Evolutionary conservation across 37 sponge, comb jelly and placozoan species (phyloP).

Genomic region (Aplysina aerophoba): DNA sequence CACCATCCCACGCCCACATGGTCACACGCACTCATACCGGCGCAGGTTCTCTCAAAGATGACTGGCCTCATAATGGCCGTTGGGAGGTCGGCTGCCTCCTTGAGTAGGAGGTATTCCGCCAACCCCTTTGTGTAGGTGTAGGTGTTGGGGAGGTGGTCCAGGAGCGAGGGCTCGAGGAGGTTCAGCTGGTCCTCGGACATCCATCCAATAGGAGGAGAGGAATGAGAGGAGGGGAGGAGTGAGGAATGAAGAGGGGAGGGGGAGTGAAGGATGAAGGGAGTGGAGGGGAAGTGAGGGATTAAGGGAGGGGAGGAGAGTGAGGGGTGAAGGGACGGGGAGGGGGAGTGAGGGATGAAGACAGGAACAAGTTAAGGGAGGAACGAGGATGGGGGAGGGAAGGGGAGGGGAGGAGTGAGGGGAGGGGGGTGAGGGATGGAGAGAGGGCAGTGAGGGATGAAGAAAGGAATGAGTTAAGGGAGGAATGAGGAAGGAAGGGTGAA

Average conservation of each 20-base stretch:
- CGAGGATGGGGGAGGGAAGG: neutral
- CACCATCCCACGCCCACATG: too few species aligned
- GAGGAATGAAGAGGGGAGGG: neutral
- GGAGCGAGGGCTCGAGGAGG: slow-evolving; percentile 57
- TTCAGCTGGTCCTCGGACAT: slow-evolving; percentile 83
- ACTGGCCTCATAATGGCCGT: slow-evolving; percentile 82
- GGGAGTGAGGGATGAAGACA: neutral
- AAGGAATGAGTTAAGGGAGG: neutral
- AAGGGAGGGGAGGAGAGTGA: too few species aligned
- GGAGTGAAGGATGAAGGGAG: neutral
- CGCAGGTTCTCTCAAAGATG: slow-evolving; percentile 70
- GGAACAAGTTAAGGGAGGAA: neutral
- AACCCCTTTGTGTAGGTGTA: slow-evolving; percentile 87
- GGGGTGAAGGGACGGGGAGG: neutral
- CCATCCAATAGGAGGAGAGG: slow-evolving; percentile 58
- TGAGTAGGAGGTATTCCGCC: slow-evolving; percentile 60
- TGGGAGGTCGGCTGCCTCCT: slow-evolving; percentile 79
- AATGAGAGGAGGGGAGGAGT: neutral
- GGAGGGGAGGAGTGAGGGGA: too few species aligned
- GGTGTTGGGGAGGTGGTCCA: slow-evolving; percentile 79
- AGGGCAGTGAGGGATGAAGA: neutral
- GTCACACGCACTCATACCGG: slow-evolving; percentile 57
- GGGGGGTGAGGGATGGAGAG: too few species aligned
- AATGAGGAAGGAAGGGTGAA: neutral
- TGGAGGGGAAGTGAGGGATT: too few species aligned